A percentile compares a stretch with the other conserved stretches of the same genome.
Conservation (phyloP, 1,140 invertebrate species). For the Sarcophaga peregrina region DNA sequence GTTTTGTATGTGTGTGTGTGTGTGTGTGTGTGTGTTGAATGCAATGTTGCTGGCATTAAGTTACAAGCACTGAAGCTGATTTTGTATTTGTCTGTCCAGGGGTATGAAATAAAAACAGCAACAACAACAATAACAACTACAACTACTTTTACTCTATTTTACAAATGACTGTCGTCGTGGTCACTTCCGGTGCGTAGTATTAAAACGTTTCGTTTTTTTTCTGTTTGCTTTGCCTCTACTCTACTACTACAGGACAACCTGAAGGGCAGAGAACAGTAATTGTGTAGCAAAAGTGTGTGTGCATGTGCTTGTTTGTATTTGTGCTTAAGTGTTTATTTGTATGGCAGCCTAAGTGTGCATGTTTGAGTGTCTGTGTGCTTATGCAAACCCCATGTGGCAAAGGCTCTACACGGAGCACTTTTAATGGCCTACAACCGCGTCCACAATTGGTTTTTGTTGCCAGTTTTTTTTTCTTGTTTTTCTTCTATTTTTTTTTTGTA, state of each 20-base stretch:
- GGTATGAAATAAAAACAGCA: not conserved
- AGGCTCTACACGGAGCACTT: conserved; percentile 36
- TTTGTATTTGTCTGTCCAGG: not conserved
- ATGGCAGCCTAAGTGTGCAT: not conserved
- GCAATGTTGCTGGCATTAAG: not conserved
- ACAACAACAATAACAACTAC: not conserved
- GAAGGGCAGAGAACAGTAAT: no score
- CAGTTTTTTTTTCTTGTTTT: conserved; percentile 12
- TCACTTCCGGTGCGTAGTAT: conserved; percentile 40
- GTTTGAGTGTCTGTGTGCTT: not conserved
- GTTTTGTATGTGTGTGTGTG: not conserved
- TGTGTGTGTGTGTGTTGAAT: not conserved
- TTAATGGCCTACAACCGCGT: conserved; percentile 40
- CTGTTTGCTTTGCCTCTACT: no score
- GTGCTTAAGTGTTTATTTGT: not conserved
- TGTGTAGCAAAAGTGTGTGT: not conserved
- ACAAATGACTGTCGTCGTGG: conserved; percentile 40
- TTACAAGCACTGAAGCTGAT: conserved; percentile 24
- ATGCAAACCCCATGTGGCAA: conserved; percentile 35
- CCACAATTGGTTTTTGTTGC: conserved; percentile 36
- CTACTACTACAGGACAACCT: no score
- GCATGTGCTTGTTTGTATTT: not conserved
- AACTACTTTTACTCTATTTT: not conserved
- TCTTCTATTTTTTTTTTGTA: not conserved
- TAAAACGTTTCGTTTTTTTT: not conserved